A percentile compares a stretch with the other conserved stretches of the same genome.
Conservation (phyloP, 1,140 invertebrate genomes). For the Diorhabda carinulata region DNA sequence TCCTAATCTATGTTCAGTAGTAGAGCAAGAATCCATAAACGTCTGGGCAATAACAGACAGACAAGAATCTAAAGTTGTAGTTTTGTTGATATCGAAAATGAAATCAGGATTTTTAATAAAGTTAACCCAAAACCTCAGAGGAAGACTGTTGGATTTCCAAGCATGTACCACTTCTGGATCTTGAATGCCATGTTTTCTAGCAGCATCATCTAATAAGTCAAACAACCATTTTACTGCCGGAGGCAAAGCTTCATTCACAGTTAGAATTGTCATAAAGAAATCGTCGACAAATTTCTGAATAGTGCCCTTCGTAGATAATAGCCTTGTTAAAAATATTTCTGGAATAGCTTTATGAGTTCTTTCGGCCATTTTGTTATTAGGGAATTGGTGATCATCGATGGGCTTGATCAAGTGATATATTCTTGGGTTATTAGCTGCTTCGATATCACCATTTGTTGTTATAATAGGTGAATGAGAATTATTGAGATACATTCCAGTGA, state of each 20-base stretch:
- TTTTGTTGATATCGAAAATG: conserved; percentile 94
- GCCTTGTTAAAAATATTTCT: conserved; percentile 89
- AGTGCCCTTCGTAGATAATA: conserved; percentile 91
- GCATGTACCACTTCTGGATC: conserved; percentile 90
- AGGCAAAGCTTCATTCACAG: conserved; percentile 83
- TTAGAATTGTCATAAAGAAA: conserved; percentile 85
- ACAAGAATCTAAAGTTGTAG: conserved; percentile 85
- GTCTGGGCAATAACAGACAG: conserved; percentile 93
- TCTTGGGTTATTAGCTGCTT: conserved; percentile 64
- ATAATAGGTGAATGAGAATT: conserved; percentile 75
- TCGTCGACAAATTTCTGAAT: conserved; percentile 96
- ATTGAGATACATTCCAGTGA: conserved; percentile 67
- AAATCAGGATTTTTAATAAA: conserved; percentile 97
- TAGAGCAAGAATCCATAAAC: conserved; percentile 92
- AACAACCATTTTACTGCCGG: conserved; percentile 94
- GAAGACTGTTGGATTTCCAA: conserved; percentile 94
- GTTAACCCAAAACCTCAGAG: conserved; percentile 94
- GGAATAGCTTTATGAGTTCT: conserved; percentile 88
- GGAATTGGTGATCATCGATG: conserved; percentile 66
- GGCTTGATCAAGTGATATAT: conserved; percentile 84
- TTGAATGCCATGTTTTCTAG: conserved; percentile 74
- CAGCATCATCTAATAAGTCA: conserved; percentile 89
- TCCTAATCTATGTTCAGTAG: conserved; percentile 80
- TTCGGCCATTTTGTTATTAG: conserved; percentile 61
- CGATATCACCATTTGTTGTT: conserved; percentile 69